A percentile compares a stretch with the other conserved stretches of the same genome.
phyloP scores from a whole-genome alignment of 2,888 invertebrate genomes.

The Loripinus fragilis region DNA sequence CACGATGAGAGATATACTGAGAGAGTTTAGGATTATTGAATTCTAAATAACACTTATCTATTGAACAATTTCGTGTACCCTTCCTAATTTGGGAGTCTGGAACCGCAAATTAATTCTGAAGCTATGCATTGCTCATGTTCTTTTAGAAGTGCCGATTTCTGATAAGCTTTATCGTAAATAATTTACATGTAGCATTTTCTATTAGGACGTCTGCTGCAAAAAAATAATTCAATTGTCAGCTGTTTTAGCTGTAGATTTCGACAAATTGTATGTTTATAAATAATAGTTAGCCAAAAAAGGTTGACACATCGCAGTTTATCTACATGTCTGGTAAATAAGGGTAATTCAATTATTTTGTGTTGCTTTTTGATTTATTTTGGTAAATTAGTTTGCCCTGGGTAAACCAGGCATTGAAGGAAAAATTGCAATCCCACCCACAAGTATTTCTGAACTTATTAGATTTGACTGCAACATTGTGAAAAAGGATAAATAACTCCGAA shows the following conservation, averaged over 20 bases:
- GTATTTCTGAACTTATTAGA: too few species aligned
- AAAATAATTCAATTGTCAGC: constrained; percentile 7
- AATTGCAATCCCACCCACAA: too few species aligned
- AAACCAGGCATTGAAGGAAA: not conserved
- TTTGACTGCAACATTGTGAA: too few species aligned
- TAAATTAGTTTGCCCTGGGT: not conserved
- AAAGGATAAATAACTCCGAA: too few species aligned
- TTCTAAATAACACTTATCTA: not conserved
- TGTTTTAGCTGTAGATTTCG: not conserved
- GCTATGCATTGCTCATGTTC: constrained; percentile 15
- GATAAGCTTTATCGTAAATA: not conserved
- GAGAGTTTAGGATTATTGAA: not conserved
- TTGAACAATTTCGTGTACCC: not conserved
- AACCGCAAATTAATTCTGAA: not conserved
- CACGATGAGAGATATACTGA: not conserved
- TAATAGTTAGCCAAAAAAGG: not conserved
- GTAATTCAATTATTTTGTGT: not conserved
- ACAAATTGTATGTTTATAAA: constrained; percentile 9
- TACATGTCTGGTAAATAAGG: not conserved
- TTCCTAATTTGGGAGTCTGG: constrained; percentile 16
- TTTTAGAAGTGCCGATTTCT: not conserved
- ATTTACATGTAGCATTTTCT: not conserved
- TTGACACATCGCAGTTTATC: constrained; percentile 5
- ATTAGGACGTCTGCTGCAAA: not conserved
- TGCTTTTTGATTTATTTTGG: constrained; percentile 6